Evolutionary conservation across 2,888 invertebrate genomes (phyloP).

Genomic region (Pristionchus exspectatus): DNA sequence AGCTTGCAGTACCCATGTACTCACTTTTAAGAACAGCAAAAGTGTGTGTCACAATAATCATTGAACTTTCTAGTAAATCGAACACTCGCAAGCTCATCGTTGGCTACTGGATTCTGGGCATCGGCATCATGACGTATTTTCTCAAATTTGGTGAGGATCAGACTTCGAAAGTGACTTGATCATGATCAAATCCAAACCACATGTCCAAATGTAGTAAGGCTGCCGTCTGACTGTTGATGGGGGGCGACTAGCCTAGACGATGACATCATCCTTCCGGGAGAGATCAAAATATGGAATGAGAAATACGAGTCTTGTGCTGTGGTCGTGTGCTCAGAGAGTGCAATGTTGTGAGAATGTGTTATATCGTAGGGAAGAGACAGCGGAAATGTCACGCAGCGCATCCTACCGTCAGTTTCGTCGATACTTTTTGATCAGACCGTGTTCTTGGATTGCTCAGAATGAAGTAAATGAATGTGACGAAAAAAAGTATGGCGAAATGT

Average conservation of each 20-base stretch:
- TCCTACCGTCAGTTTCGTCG: background rate
- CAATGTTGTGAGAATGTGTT: background rate
- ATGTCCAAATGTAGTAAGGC: background rate
- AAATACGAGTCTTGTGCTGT: background rate
- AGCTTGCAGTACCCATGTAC: background rate
- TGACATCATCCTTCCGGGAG: slow-evolving; percentile 11
- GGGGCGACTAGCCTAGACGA: background rate
- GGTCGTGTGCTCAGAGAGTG: background rate
- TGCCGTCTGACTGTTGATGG: background rate
- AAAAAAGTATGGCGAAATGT: too few species aligned
- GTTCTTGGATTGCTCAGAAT: too few species aligned
- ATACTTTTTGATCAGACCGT: too few species aligned
- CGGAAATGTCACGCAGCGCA: background rate
- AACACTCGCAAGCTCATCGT: slow-evolving; percentile 21
- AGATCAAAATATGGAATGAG: background rate
- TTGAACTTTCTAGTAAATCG: slow-evolving; percentile 4
- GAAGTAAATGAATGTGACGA: too few species aligned
- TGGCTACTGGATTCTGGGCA: slow-evolving; percentile 22
- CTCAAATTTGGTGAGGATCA: slow-evolving; percentile 34
- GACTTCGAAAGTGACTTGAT: background rate
- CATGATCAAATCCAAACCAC: background rate
- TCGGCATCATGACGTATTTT: slow-evolving; percentile 35
- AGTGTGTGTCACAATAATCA: too few species aligned
- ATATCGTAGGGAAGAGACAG: background rate
- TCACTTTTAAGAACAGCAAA: too few species aligned